Evolutionary conservation across 92 coral and sea anemone species (phyloP).

Genomic region (Desmophyllum pertusum): DNA sequence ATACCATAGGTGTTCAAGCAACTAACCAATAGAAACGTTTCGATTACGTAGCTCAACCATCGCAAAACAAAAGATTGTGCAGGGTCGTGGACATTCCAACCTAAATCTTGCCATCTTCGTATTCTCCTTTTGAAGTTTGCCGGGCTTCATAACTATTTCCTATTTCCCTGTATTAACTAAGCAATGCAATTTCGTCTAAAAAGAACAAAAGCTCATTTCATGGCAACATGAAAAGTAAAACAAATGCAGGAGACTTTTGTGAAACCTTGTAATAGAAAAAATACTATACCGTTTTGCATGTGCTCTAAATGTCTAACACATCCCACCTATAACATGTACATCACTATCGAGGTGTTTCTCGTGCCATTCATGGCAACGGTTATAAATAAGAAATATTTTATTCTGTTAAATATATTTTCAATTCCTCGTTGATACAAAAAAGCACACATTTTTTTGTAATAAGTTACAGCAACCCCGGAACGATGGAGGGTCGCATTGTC

Average conservation of each 20-base stretch:
- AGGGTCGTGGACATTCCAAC: too few species aligned
- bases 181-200: neutral
- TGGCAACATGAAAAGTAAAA: neutral
- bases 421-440: slow-evolving; percentile 39
- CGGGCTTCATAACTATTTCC: too few species aligned
- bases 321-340: too few species aligned
- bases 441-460: slow-evolving; percentile 34
- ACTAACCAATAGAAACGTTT: too few species aligned
- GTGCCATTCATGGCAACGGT: slow-evolving; percentile 13
- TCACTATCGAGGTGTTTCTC: neutral
- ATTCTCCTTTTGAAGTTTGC: too few species aligned
- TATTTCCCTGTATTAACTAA: too few species aligned
- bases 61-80: too few species aligned
- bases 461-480: slow-evolving; percentile 26
- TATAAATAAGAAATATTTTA: slow-evolving; percentile 51
- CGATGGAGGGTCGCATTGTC: slow-evolving; percentile 1
- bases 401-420: slow-evolving; percentile 49
- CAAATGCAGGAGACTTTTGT: neutral
- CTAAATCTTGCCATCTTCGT: too few species aligned
- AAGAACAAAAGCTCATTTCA: neutral
- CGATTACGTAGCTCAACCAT: too few species aligned
- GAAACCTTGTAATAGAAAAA: neutral
- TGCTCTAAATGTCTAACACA: neutral
- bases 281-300: neutral
- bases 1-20: too few species aligned